Evolutionary conservation across 2,113 vertebrate species (phyloP), one percentile per base, ranked within the genome.

Genomic region (Cromileptes altivelis): DNA sequence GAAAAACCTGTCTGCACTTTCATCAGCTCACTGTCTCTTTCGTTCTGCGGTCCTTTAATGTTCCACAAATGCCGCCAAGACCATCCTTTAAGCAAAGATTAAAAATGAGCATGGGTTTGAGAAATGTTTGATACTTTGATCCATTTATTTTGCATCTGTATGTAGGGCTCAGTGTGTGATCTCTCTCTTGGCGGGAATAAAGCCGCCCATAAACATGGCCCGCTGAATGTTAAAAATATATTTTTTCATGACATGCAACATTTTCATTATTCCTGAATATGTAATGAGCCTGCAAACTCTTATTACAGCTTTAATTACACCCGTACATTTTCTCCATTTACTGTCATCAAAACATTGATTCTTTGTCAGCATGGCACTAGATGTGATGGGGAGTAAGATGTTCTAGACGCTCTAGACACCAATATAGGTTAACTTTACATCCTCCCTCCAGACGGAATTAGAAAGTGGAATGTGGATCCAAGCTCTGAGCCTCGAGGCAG

Each of bases 21-120:
- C 86, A 92, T 91, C 91, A 86, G 88, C 84, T 90, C 68, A 19
- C 70, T 9, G 49, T 70, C 60, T 72, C 75, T 58, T 73, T 87
- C 79, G 76, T 42, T 78, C 72, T 55, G 40, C 21, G 13, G 11
- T 11, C 77, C 75, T 92, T 92, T 89, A 82, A 93, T 89, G 84
- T 88, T 85, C 62, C 57, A 67, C 67, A 78, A 85, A 91, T 80
- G 85, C 78, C 63, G 85, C 61, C 69, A 68, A 82, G 75, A 73
- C 71, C 70, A 62, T 88, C 58, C 58, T 91, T 88, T 73, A 84
- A 80, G 78, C 78, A 71, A 88, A 93, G 90, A 94, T 94, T 85
- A 90, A 91, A 93, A 85, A 83, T 82, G 81, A 83, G 62, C 77
- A 81, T 58, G 62, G 25, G 49, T 81, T 75, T 83, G 56, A 30